Conservation (phyloP, 2,888 invertebrate species). For the Amphipyra tragopoginis region DNA sequence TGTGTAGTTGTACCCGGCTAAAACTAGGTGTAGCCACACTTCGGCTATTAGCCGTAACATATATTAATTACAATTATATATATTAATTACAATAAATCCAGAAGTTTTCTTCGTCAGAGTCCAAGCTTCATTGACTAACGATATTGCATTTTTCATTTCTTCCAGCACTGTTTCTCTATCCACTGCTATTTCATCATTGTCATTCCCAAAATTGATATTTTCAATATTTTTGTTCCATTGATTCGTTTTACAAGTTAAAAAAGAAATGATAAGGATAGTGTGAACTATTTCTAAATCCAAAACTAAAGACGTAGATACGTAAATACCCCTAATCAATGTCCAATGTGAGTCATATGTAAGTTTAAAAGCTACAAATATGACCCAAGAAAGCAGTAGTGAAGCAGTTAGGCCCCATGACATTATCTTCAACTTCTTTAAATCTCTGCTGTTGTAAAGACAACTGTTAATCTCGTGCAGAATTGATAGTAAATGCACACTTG, state of each 20-base stretch:
- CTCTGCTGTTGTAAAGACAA: constrained; percentile 8
- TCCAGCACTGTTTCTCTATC: constrained; percentile 18
- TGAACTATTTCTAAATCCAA: constrained; percentile 42
- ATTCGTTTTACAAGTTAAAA: constrained; percentile 33
- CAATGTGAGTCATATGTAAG: constrained; percentile 24
- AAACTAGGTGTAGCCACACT: no score
- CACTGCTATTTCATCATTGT: constrained; percentile 15
- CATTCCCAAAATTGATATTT: constrained; percentile 20
- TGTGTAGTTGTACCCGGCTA: no score
- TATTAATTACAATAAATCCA: constrained; percentile 25
- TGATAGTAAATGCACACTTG: constrained; percentile 22
- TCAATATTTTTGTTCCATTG: constrained; percentile 29
- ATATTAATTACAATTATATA: no score
- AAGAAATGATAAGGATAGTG: constrained; percentile 9
- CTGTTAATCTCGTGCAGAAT: constrained; percentile 21
- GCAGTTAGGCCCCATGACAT: background rate
- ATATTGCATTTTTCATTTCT: constrained; percentile 12
- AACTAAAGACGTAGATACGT: constrained; percentile 24
- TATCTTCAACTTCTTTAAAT: constrained; percentile 20
- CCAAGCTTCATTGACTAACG: constrained; percentile 30
- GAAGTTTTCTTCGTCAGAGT: constrained; percentile 20
- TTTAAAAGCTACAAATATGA: constrained; percentile 25
- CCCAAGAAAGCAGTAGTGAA: background rate
- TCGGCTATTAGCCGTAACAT: no score
- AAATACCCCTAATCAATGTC: constrained; percentile 27